Conservation (phyloP, 2,888 invertebrate species). For the Augiades crinisus region DNA sequence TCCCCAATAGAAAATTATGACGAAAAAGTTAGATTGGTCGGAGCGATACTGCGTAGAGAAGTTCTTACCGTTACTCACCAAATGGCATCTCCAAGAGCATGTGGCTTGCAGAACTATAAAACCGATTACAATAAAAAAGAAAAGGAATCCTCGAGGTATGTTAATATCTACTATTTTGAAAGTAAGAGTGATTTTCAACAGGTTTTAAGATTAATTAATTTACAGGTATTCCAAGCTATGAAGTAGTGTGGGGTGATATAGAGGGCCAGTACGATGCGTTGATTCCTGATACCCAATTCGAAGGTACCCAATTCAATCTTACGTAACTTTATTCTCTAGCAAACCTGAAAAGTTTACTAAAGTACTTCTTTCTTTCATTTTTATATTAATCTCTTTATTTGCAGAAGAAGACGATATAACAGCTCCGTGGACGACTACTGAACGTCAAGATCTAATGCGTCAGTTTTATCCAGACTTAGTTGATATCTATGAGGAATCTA, state of each 20-base stretch:
- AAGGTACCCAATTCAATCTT: conserved; percentile 53
- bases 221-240: conserved; percentile 85
- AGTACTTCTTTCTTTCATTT: no score
- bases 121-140: conserved; percentile 63
- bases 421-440: conserved; percentile 84
- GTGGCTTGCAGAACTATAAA: conserved; percentile 54
- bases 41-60: conserved; percentile 89
- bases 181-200: background rate
- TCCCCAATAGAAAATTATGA: conserved; percentile 86
- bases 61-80: conserved; percentile 87
- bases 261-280: conserved; percentile 79
- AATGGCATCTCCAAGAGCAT: conserved; percentile 85
- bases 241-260: conserved; percentile 86
- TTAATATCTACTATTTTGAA: no score
- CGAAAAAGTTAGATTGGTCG: conserved; percentile 86
- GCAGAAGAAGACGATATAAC: conserved; percentile 70
- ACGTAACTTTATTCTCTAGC: no score
- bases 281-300: conserved; percentile 82
- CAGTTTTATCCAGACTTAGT: conserved; percentile 84
- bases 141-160: conserved; percentile 75
- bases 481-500: conserved; percentile 76
- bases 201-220: background rate
- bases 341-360: no score
- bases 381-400: conserved; percentile 4
- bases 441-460: conserved; percentile 84